Conservation (phyloP, 2,113 vertebrate species). For the Cygnus atratus region DNA sequence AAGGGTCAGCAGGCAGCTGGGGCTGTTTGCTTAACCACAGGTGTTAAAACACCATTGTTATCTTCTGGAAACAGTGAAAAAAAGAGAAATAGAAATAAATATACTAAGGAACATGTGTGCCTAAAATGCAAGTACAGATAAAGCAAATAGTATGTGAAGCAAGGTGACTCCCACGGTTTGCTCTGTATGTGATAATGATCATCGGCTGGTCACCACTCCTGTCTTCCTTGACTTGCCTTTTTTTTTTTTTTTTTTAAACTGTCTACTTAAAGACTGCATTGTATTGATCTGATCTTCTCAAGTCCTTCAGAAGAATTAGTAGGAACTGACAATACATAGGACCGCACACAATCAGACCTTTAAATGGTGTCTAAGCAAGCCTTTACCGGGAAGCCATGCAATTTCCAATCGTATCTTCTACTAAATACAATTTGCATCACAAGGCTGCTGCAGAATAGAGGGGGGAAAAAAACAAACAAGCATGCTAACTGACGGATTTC, state of each 20-base stretch:
- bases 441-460: not conserved
- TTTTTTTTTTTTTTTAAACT: not conserved
- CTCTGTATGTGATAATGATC: not conserved
- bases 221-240: not conserved
- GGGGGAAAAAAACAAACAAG: not conserved
- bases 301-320: not conserved
- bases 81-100: not conserved
- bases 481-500: accelerated
- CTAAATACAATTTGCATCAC: not conserved
- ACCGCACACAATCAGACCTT: not conserved
- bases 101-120: accelerated
- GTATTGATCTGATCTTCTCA: not conserved
- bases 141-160: not conserved
- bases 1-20: not conserved
- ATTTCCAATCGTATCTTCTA: accelerated
- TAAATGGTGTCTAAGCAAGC: not conserved
- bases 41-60: not conserved
- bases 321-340: not conserved
- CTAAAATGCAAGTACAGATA: not conserved
- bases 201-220: not conserved
- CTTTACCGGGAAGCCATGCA: accelerated
- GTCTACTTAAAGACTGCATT: not conserved
- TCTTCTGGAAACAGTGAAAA: not conserved
- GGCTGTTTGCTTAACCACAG: not conserved
- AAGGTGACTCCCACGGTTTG: not conserved